Evolutionary conservation across 2,797 vertebrate genomes (phyloP).

Genomic region (Semotilus atromaculatus): DNA sequence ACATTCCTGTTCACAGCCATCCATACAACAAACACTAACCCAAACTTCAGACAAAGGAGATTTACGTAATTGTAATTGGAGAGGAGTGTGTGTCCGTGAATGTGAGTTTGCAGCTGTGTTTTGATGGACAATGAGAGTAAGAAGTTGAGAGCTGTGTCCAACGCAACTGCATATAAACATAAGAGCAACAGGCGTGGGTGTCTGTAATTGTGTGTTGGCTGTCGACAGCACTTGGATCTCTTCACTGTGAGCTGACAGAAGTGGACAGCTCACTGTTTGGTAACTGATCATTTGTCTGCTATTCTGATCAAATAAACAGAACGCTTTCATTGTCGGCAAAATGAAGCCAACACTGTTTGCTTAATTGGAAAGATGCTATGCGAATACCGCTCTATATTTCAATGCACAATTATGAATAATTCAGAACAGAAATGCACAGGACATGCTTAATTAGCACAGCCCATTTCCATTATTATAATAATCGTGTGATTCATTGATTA

Average conservation of each 20-base stretch:
- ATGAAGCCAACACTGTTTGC: slow-evolving; percentile 22
- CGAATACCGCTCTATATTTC: slow-evolving; percentile 42
- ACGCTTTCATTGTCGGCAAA: slow-evolving; percentile 34
- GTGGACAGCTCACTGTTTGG: slow-evolving; percentile 67
- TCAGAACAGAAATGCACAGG: slow-evolving; percentile 52
- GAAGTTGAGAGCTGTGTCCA: slow-evolving; percentile 67
- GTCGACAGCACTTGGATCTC: slow-evolving; percentile 77
- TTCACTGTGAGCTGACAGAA: slow-evolving; percentile 76
- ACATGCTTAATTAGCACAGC: slow-evolving; percentile 57
- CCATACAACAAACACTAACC: slow-evolving; percentile 77
- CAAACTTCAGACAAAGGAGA: slow-evolving; percentile 73
- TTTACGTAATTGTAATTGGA: slow-evolving; percentile 81
- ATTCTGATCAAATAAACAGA: slow-evolving; percentile 58
- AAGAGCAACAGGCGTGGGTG: slow-evolving; percentile 72
- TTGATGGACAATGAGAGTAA: slow-evolving; percentile 57
- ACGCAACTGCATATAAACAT: slow-evolving; percentile 78
- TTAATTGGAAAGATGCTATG: slow-evolving; percentile 34
- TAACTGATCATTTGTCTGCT: slow-evolving; percentile 77
- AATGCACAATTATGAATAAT: slow-evolving; percentile 53
- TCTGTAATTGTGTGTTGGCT: slow-evolving; percentile 81
- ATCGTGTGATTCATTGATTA: slow-evolving; percentile 65
- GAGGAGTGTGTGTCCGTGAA: slow-evolving; percentile 67
- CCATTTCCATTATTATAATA: slow-evolving; percentile 57
- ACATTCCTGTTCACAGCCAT: slow-evolving; percentile 73
- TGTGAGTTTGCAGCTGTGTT: background rate